A percentile compares a stretch with the other conserved stretches of the same genome.
Evolutionary conservation across 2,113 vertebrate genomes (phyloP).

Genomic region (Camelus dromedarius): DNA sequence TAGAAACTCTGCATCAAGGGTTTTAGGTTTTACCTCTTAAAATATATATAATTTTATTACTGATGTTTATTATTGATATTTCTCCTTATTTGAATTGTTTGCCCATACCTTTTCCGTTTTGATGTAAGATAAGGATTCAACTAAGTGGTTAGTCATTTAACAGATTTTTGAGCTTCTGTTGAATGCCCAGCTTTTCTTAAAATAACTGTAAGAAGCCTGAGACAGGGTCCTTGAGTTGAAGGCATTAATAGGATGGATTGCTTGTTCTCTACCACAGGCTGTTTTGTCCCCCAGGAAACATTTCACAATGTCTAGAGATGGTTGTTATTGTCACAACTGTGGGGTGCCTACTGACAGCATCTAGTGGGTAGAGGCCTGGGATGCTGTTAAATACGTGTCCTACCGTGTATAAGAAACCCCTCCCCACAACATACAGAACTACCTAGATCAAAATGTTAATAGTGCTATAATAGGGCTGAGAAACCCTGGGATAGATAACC

Average conservation of each 20-base stretch:
- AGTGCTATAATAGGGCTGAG: background rate
- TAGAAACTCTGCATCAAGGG: slow-evolving; percentile 13
- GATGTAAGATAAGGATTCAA: background rate
- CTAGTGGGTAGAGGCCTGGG: background rate
- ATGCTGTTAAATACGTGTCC: background rate
- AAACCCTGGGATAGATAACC: background rate
- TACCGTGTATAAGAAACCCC: background rate
- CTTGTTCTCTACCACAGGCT: background rate
- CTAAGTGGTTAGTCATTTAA: slow-evolving; percentile 10
- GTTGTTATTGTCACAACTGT: background rate
- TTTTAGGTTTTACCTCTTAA: slow-evolving; percentile 43
- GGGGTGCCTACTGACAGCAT: background rate
- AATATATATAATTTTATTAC: slow-evolving; percentile 12
- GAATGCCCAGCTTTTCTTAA: background rate
- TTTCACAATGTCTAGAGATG: background rate
- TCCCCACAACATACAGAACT: background rate
- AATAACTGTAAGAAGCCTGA: slow-evolving; percentile 32
- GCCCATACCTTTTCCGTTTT: background rate
- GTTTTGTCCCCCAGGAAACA: background rate
- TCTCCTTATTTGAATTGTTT: background rate
- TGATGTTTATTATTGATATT: slow-evolving; percentile 24
- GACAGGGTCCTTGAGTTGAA: background rate
- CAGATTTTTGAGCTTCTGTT: slow-evolving; percentile 4
- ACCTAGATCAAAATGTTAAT: background rate
- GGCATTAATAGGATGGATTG: background rate